Base-by-base conservation (phyloP, 2,888 invertebrate genomes). In the Lasioglossum leucozonium region DNA sequence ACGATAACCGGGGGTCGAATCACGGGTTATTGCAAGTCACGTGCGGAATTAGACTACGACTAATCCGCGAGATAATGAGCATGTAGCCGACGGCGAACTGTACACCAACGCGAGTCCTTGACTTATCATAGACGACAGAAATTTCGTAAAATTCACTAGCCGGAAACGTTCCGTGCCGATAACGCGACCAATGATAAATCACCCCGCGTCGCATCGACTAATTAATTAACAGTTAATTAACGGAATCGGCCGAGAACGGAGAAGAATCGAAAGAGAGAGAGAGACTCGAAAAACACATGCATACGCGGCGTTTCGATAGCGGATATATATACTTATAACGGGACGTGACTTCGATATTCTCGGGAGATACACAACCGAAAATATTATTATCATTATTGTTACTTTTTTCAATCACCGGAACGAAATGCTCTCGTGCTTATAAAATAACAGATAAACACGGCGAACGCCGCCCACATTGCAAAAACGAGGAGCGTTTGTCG, bases 31-130 rank as follows among this genome's bases (percentile, higher is more conserved):
- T 86, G 42, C 55, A 40, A 86, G 40, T 87, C 85, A 86, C 79
- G 85, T 82, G 82, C 62, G 75, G 86, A 87, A 87, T 75, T 87
- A 87, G 86, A 86, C 86, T 86, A 77, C 80, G 75, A 85, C 76
- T 86, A 79, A 79, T 67, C 44, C 30, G 72, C 47, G 72, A 74
- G 82, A 82, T 80, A 87, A 80, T n/a, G 16, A 0, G 16, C 22
- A n/a, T n/a, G n/a, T n/a, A 51, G 22, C n/a, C n/a, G 51, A 11
- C 10, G n/a, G 65, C 42, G 73, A 34, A 72, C 79, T 69, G 74
- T 72, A 51, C 47, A 26, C 37, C 34, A 34, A 1, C 34, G 3
- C 30, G 55, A 86, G 85, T 86, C 85, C 85, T 85, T 86, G 86
- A 81, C 77, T 80, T 55, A 30, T 69, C 76, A 30, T 22, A 71